Base-by-base conservation (phyloP, 2,888 invertebrate species). In the Fissipunctia ypsillon region DNA sequence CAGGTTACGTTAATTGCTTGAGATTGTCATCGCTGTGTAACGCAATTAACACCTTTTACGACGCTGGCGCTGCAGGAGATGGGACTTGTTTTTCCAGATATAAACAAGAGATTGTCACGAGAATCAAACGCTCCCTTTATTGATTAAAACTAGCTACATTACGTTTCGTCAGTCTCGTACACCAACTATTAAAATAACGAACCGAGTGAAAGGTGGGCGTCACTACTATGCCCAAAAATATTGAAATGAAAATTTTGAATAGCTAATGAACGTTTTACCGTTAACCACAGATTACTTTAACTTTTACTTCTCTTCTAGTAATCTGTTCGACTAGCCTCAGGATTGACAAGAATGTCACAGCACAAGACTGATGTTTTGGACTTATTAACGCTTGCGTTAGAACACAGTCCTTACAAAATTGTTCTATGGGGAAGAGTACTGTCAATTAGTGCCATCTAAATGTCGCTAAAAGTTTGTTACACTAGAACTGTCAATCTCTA, bases 1-100 rank as follows among this genome's bases (percentile, higher is more conserved):
- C 35, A 28, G 54, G 50, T 70, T 76, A 50, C 28, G 54, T 64
- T 76, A 63, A 79, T 76, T 61, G 28, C 48, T 35, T 3, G 6
- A 76, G 70, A 80, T 79, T 80, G 16, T 80, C 52, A 79, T 79
- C 79, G 12, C 45, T 5, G 25, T 31, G 35, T 16, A 61, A 76
- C 31, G 45, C 48, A 57, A 76, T 76, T 67, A 76, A 48, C 76
- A 79, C 79, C 76, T 76, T 63, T 59, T 59, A 63, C 54, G 45
- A 48, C 48, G 28, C 64, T 31, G 45, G 43, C 48, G 28, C 64
- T 31, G 22, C 35, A 31, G 41, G n/a, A 59, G 45, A 41, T 78
- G 45, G 28, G 14, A 54, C 35, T 54, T 43, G 69, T 60, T 74
- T 16, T 25, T 59, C n/a, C 38, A 3, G 59, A 80, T 69, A 43